These are phyloP conservation scores for Apis laboriosa DNA, from an alignment of 1,140 invertebrate genomes.

Conservation along the genomic window DNA sequence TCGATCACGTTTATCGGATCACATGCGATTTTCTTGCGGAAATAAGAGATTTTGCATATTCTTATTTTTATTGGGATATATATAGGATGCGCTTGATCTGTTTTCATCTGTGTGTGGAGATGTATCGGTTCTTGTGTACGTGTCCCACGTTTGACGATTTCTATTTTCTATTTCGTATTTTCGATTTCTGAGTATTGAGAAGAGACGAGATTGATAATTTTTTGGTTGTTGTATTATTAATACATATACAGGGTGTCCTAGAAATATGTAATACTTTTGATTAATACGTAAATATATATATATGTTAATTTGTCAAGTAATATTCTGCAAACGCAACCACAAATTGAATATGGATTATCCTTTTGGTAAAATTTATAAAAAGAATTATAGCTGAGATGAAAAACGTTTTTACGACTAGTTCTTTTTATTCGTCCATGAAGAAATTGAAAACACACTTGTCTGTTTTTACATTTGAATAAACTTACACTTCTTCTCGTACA, in stretches of 20 bases:
- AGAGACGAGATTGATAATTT: background rate
- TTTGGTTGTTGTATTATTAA: background rate
- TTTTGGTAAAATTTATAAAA: background rate
- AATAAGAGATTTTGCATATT: too few relatives aligned
- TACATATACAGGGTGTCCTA: conserved; percentile 1
- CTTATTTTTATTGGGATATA: background rate
- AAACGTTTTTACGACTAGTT: background rate
- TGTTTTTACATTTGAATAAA: background rate
- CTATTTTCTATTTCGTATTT: too few relatives aligned
- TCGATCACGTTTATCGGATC: background rate
- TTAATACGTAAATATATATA: background rate
- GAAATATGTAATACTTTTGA: background rate
- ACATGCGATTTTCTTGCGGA: background rate
- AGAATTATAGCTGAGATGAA: background rate
- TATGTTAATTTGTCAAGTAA: background rate
- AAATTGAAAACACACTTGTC: background rate
- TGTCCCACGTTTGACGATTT: background rate
- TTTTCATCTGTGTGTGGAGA: background rate
- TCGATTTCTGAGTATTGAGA: background rate
- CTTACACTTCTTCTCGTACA: background rate
- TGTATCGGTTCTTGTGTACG: background rate
- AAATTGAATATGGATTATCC: too few relatives aligned
- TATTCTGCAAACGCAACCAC: too few relatives aligned
- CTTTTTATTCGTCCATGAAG: background rate
- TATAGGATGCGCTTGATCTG: background rate